phyloP scores from a whole-genome alignment of 2,888 invertebrate species.

The Athripsodes cinereus region DNA sequence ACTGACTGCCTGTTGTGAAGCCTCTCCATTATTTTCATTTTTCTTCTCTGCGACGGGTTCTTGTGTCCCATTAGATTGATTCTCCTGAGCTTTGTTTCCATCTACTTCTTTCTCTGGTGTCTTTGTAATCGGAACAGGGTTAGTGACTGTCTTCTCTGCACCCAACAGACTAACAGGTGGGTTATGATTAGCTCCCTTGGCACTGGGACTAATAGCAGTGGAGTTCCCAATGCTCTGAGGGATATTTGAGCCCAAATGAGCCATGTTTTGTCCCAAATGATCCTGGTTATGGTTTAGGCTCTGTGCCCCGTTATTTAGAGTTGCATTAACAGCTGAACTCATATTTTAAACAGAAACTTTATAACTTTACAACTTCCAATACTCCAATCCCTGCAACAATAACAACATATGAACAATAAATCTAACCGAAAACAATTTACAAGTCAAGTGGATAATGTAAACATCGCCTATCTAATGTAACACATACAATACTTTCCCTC shows the following conservation, averaged over 20 bases:
- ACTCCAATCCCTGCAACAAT: neutral
- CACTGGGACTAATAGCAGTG: conserved; percentile 3
- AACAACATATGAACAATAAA: neutral
- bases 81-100: neutral
- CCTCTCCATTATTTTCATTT: neutral
- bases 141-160: conserved; percentile 36
- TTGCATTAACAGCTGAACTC: conserved; percentile 59
- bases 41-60: neutral
- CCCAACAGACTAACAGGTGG: conserved; percentile 46
- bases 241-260: conserved; percentile 35
- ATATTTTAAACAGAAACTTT: conserved; percentile 35
- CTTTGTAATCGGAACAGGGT: conserved; percentile 42
- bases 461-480: neutral
- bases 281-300: conserved; percentile 16
- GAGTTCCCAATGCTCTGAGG: neutral
- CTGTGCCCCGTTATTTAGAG: conserved; percentile 32
- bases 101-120: conserved; percentile 11
- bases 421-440: conserved; percentile 4
- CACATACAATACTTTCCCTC: conserved; percentile 22
- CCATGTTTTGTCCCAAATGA: conserved; percentile 35
- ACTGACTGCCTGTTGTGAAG: neutral
- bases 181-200: conserved; percentile 31
- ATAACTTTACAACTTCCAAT: neutral
- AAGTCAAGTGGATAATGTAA: conserved; percentile 8
- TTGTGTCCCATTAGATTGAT: conserved; percentile 40